Percentiles rank a stretch among this genome's conserved stretches.
These are phyloP conservation scores for Digitonthophagus gazella DNA, from an alignment of 2,888 invertebrate species.

Conservation along the genomic window DNA sequence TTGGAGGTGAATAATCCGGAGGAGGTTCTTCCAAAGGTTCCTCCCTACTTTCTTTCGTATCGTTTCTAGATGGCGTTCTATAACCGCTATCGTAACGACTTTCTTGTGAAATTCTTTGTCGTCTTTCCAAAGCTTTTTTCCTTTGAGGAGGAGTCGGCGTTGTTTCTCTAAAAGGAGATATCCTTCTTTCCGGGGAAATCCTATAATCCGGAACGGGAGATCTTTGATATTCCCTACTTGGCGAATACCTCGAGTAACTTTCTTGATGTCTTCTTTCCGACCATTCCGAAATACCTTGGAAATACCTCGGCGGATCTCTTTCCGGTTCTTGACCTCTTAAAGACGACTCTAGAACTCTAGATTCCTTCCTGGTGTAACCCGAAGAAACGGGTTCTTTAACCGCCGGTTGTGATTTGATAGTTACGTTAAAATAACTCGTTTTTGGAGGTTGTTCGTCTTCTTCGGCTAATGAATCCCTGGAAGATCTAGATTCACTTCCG, in stretches of 20 bases:
- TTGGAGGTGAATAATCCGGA: constrained; percentile 67
- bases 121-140: constrained; percentile 58
- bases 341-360: background rate
- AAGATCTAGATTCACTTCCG: constrained; percentile 80
- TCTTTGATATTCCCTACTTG: constrained; percentile 30
- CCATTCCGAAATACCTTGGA: constrained; percentile 67
- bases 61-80: constrained; percentile 58
- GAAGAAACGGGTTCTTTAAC: constrained; percentile 32
- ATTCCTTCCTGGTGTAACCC: constrained; percentile 33
- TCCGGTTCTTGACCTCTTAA: constrained; percentile 27
- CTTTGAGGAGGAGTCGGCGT: constrained; percentile 68
- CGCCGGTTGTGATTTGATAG: constrained; percentile 65
- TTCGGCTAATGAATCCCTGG: constrained; percentile 67
- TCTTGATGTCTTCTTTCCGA: constrained; percentile 57
- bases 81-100: constrained; percentile 58
- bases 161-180: constrained; percentile 42
- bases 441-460: constrained; percentile 64
- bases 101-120: constrained; percentile 55
- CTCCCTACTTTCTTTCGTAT: constrained; percentile 45
- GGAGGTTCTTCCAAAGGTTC: constrained; percentile 62
- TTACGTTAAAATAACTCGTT: constrained; percentile 74
- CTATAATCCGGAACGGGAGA: constrained; percentile 36
- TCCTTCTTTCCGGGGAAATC: constrained; percentile 31
- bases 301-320: constrained; percentile 29
- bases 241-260: constrained; percentile 26